These are phyloP conservation scores for Hipposideros armiger DNA, from an alignment of 2,113 vertebrate genomes.

Conservation along the genomic window DNA sequence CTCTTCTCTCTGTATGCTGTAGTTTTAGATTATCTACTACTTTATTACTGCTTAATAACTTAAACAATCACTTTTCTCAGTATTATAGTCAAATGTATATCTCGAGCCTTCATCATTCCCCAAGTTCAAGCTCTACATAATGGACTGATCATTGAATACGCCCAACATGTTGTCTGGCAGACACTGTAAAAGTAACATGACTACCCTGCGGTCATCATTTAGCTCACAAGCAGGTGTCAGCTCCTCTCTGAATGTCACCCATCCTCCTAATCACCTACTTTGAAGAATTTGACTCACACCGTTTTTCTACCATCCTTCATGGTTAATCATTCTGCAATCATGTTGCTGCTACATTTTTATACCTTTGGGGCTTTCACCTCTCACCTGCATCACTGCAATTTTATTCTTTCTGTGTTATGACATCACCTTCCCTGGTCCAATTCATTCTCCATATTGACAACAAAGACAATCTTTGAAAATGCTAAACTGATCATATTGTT, in stretches of 20 bases:
- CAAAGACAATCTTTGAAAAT: background rate
- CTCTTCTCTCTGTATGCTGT: background rate
- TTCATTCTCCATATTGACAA: background rate
- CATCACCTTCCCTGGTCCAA: background rate
- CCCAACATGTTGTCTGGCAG: background rate
- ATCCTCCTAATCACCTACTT: background rate
- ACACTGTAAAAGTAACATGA: background rate
- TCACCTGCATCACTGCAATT: background rate
- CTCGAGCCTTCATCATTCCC: background rate
- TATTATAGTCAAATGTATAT: background rate
- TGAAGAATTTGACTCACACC: background rate
- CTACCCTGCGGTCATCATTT: background rate
- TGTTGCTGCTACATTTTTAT: background rate
- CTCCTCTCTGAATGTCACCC: background rate
- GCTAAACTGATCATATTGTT: background rate
- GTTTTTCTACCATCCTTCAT: too few species aligned
- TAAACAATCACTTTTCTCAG: background rate
- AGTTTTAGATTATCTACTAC: background rate
- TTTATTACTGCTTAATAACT: background rate
- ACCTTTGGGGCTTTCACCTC: background rate
- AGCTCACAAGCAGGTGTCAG: background rate
- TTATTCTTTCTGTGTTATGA: background rate
- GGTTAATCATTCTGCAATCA: background rate
- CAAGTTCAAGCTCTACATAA: background rate
- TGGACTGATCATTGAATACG: background rate